Evolutionary conservation across 2,888 invertebrate genomes (phyloP).

Genomic region (Crematogaster levior): DNA sequence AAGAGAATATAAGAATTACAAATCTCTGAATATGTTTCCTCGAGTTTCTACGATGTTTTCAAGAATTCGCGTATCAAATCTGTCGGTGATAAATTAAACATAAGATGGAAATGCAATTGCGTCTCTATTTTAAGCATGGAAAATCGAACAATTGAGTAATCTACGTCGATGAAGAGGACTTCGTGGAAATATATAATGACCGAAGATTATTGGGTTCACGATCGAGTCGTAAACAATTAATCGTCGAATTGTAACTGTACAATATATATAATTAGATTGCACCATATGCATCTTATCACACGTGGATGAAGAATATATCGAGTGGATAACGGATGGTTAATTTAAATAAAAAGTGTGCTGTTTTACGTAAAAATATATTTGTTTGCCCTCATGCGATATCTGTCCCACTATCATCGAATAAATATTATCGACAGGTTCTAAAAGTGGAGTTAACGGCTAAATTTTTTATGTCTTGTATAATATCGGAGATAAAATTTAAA

Average conservation of each 20-base stretch:
- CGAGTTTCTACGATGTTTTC: not conserved
- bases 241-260: no score
- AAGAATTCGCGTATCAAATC: constrained; percentile 8
- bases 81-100: not conserved
- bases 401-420: not conserved
- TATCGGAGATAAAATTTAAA: constrained; percentile 1
- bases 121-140: not conserved
- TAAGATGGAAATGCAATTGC: constrained; percentile 11
- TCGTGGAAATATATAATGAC: not conserved
- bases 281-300: not conserved
- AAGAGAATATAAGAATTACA: not conserved
- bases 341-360: not conserved
- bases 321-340: not conserved
- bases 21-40: not conserved
- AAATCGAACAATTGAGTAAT: constrained; percentile 18
- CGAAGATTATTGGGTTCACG: constrained; percentile 4
- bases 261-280: not conserved
- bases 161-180: not conserved
- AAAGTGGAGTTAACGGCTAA: constrained; percentile 7
- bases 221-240: not conserved
- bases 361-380: constrained; percentile 22
- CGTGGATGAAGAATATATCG: not conserved
- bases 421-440: constrained; percentile 22
- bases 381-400: not conserved
- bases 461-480: constrained; percentile 8